Evolutionary conservation across 2,797 vertebrate genomes (phyloP).

Genomic region (Poecilia wingei): DNA sequence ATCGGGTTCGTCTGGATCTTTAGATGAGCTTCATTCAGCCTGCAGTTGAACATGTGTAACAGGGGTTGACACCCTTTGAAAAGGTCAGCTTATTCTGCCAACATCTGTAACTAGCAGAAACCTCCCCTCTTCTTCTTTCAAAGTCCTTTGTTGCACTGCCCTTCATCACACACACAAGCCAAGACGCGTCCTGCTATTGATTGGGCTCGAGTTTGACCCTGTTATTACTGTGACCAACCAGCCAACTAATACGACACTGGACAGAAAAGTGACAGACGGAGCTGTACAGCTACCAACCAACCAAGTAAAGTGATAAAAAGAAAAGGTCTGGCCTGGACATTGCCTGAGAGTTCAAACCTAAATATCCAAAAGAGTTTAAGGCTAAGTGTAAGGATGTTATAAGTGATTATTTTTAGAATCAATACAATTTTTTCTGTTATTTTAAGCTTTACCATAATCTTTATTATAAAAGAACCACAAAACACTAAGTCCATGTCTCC

Average conservation of each 20-base stretch:
- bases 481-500: too few relatives aligned
- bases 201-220: conserved; percentile 39
- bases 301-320: neutral
- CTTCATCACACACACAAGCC: neutral
- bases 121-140: conserved; percentile 34
- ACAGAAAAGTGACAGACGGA: conserved; percentile 26
- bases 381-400: neutral
- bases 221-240: conserved; percentile 45
- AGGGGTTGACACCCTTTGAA: conserved; percentile 43
- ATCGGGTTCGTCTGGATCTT: neutral
- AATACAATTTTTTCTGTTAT: too few relatives aligned
- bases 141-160: conserved; percentile 1
- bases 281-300: conserved; percentile 28
- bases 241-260: conserved; percentile 50
- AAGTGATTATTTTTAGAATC: too few relatives aligned
- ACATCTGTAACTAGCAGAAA: conserved; percentile 29
- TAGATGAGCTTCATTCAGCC: conserved; percentile 38
- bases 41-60: conserved; percentile 58
- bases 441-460: too few relatives aligned
- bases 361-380: neutral
- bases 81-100: conserved; percentile 58
- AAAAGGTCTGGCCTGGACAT: neutral
- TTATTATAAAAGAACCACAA: too few relatives aligned
- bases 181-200: conserved; percentile 31
- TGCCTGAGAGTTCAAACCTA: neutral